Percentiles rank a stretch among this genome's conserved stretches.
phyloP scores from a whole-genome alignment of 2,797 vertebrate genomes.

The Schizothorax lantsangensis region DNA sequence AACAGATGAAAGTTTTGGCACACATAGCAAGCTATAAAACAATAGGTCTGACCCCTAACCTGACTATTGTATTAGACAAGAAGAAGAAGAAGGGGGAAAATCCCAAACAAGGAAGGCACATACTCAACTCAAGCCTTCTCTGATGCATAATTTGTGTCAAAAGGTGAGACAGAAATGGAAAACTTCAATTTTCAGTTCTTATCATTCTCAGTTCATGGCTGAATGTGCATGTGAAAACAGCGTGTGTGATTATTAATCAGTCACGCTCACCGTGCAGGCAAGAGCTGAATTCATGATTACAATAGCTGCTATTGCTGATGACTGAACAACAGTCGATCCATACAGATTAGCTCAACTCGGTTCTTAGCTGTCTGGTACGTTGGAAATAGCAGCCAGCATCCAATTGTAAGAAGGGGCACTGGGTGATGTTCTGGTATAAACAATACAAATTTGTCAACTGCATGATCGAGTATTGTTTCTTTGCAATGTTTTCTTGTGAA shows the following conservation, averaged over 20 bases:
- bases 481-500: neutral
- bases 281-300: neutral
- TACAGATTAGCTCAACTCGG: slow-evolving; percentile 13
- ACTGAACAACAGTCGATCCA: slow-evolving; percentile 5
- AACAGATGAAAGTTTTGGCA: slow-evolving; percentile 33
- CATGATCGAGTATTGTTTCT: neutral
- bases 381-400: neutral
- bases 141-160: neutral
- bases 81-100: neutral
- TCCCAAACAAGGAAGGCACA: neutral
- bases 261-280: neutral
- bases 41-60: slow-evolving; percentile 46
- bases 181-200: neutral
- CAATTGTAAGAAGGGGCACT: neutral
- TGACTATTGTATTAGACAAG: slow-evolving; percentile 31
- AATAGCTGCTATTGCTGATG: slow-evolving; percentile 1
- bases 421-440: neutral
- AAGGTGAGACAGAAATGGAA: neutral
- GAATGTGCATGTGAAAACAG: neutral
- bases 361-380: neutral
- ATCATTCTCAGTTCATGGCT: neutral
- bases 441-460: neutral
- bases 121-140: neutral
- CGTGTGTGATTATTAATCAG: slow-evolving; percentile 27
- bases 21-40: slow-evolving; percentile 33